These are phyloP conservation scores for Lamellibrachia satsuma DNA, from an alignment of 2,888 invertebrate species.

Conservation along the genomic window DNA sequence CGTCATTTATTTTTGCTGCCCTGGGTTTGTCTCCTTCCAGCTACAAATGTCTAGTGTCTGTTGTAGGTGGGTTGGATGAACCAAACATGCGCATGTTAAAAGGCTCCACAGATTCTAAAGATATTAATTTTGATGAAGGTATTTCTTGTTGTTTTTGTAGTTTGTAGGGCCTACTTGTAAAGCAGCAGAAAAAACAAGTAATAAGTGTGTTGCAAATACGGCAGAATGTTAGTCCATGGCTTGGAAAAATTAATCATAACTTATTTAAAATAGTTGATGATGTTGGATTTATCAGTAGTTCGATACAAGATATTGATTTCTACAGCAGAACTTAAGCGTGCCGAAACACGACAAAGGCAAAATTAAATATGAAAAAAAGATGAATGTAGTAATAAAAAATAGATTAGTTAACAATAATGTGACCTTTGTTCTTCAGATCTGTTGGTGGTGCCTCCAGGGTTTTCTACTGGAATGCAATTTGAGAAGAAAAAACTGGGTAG, in stretches of 20 bases:
- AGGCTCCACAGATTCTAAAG: constrained; percentile 41
- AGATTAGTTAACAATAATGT: background rate
- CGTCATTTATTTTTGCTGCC: too few species aligned
- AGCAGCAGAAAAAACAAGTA: background rate
- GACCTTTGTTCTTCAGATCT: constrained; percentile 66
- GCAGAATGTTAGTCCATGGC: too few species aligned
- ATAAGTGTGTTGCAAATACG: too few species aligned
- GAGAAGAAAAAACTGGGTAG: constrained; percentile 70
- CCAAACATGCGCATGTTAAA: constrained; percentile 57
- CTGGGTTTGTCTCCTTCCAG: too few species aligned
- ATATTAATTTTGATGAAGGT: constrained; percentile 64
- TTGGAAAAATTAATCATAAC: too few species aligned
- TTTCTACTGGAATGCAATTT: constrained; percentile 66
- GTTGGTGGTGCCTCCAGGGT: constrained; percentile 76
- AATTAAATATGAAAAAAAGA: too few species aligned
- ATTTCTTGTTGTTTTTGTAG: constrained; percentile 8
- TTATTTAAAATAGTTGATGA: too few species aligned
- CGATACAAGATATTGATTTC: too few species aligned
- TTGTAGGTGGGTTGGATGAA: constrained; percentile 61
- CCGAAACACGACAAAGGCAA: too few species aligned
- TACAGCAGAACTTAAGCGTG: too few species aligned
- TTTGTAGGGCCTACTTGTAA: background rate
- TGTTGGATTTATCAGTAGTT: too few species aligned
- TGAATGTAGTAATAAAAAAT: background rate
- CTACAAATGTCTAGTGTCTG: background rate